Conservation (phyloP, 2,113 vertebrate genomes). For the Cepphus grylle region DNA sequence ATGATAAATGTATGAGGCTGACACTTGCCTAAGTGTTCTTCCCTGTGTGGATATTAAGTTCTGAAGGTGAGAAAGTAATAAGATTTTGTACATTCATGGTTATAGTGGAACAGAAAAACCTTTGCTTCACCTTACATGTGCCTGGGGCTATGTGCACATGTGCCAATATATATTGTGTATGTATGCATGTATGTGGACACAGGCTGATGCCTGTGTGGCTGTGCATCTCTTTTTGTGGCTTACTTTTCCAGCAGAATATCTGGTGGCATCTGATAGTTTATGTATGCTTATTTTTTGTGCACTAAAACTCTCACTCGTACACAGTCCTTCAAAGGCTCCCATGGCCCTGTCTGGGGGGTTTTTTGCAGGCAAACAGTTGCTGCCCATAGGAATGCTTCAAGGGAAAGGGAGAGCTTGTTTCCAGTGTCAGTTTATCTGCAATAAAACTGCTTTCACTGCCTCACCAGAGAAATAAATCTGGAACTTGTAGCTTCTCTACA, state of each 20-base stretch:
- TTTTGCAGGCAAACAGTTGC: background rate
- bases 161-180: background rate
- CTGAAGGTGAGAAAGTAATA: background rate
- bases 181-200: background rate
- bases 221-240: background rate
- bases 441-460: background rate
- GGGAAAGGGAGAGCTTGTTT: background rate
- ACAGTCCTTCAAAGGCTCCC: background rate
- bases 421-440: background rate
- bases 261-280: background rate
- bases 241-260: background rate
- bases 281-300: background rate
- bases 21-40: background rate
- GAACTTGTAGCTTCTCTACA: background rate
- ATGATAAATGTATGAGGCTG: background rate
- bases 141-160: fast-evolving
- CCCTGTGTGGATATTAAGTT: background rate
- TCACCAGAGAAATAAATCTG: background rate
- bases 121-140: background rate
- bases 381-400: background rate
- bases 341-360: background rate
- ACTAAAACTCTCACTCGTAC: background rate
- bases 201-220: background rate
- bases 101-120: background rate
- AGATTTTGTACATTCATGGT: background rate